A percentile compares a stretch with the other conserved stretches of the same genome.
Evolutionary conservation across 2,113 vertebrate species (phyloP).

Genomic region (Protobothrops flavoviridis): DNA sequence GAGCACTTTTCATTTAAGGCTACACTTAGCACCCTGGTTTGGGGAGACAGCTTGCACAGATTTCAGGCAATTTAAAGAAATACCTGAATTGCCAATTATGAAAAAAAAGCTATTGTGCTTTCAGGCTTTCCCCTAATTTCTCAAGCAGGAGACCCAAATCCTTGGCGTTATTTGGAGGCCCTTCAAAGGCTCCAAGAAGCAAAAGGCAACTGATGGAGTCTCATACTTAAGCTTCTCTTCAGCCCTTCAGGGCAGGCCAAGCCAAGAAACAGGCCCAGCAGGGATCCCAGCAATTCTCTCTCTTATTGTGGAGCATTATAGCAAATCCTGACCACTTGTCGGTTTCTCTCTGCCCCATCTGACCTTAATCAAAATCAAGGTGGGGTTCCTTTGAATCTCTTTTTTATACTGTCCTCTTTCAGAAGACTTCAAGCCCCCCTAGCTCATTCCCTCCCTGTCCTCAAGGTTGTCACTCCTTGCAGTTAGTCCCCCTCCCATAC

Average conservation of each 20-base stretch:
- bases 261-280: not conserved
- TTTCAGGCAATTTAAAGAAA: not conserved
- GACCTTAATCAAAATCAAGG: not conserved
- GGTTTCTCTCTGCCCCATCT: not conserved
- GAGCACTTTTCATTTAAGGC: not conserved
- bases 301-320: not conserved
- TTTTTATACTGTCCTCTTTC: not conserved
- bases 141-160: slow-evolving; percentile 40
- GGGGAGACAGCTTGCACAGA: not conserved
- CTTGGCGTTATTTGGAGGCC: slow-evolving; percentile 61
- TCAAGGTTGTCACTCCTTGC: not conserved
- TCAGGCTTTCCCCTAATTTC: not conserved
- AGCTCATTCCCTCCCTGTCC: not conserved
- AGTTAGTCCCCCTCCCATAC: not conserved
- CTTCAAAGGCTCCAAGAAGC: not conserved
- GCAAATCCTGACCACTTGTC: not conserved
- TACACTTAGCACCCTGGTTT: not conserved
- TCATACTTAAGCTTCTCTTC: not conserved
- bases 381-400: not conserved
- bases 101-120: not conserved
- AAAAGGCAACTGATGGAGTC: not conserved
- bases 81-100: not conserved
- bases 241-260: not conserved
- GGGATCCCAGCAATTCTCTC: not conserved
- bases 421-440: not conserved